These are phyloP conservation scores for Phycodurus eques DNA, from an alignment of 2,113 vertebrate species.

Conservation along the genomic window DNA sequence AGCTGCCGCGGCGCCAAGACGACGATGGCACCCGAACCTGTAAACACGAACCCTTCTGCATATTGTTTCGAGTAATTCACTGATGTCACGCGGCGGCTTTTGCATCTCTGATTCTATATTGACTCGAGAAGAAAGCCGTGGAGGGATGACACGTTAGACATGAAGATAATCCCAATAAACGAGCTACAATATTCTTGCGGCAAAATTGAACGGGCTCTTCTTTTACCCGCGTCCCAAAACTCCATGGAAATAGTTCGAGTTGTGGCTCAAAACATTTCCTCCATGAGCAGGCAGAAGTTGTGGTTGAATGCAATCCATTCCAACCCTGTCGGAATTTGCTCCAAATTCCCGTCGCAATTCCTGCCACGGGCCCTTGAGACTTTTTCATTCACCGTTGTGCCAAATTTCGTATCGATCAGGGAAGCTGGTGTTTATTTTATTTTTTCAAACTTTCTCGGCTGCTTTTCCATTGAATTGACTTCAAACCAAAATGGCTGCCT, in stretches of 20 bases:
- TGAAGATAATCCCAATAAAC: neutral
- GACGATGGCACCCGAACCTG: constrained; percentile 24
- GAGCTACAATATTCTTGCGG: neutral
- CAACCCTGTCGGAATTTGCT: neutral
- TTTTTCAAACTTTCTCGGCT: too few relatives aligned
- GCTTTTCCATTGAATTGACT: too few relatives aligned
- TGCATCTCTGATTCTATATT: constrained; percentile 21
- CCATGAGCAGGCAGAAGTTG: neutral
- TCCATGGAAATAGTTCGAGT: too few relatives aligned
- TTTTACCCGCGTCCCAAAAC: neutral
- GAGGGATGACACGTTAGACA: constrained; percentile 7
- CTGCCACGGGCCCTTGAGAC: too few relatives aligned
- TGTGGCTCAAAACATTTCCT: neutral
- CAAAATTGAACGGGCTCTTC: neutral
- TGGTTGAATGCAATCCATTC: neutral
- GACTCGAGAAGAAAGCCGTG: constrained; percentile 13
- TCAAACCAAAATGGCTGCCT: too few relatives aligned
- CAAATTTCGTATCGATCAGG: too few relatives aligned
- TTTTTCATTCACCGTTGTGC: too few relatives aligned
- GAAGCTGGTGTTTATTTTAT: too few relatives aligned
- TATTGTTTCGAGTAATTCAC: constrained; percentile 12
- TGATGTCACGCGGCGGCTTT: constrained; percentile 22
- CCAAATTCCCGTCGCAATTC: too few relatives aligned
- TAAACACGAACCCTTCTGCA: neutral
- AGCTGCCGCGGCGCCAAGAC: neutral